A percentile compares a stretch with the other conserved stretches of the same genome.
Evolutionary conservation across 2,888 invertebrate species (phyloP).

Genomic region (Lydus trimaculatus): DNA sequence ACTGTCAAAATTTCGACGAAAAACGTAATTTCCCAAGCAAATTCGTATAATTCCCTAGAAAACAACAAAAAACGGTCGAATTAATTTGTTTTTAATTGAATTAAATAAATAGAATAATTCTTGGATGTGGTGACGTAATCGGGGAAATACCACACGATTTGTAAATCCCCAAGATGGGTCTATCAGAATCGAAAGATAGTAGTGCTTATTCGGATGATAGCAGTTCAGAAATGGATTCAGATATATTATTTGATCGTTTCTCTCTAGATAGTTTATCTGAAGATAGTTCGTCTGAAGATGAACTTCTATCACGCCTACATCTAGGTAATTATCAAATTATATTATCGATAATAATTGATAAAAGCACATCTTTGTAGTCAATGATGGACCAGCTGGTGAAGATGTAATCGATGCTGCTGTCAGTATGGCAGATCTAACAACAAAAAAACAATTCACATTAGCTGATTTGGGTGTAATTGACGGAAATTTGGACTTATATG

Average conservation of each 20-base stretch:
- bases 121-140: no score
- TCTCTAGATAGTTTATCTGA: no score
- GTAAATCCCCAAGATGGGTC: not conserved
- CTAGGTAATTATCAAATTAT: not conserved
- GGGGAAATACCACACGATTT: not conserved
- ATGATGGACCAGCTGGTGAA: not conserved
- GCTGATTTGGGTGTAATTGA: constrained; percentile 59
- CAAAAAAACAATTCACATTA: constrained; percentile 24
- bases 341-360: not conserved
- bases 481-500: constrained; percentile 59
- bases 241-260: no score
- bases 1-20: no score
- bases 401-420: constrained; percentile 33
- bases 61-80: no score
- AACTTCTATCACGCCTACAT: no score
- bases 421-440: constrained; percentile 17
- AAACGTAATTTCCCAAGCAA: no score
- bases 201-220: not conserved
- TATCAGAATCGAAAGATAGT: not conserved
- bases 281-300: not conserved
- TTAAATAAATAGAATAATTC: no score
- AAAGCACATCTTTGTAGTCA: not conserved
- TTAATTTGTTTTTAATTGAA: no score
- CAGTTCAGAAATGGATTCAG: not conserved
- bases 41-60: no score